These are phyloP conservation scores for Onthophagus sagittarius DNA, from an alignment of 2,888 invertebrate genomes.

Conservation along the genomic window DNA sequence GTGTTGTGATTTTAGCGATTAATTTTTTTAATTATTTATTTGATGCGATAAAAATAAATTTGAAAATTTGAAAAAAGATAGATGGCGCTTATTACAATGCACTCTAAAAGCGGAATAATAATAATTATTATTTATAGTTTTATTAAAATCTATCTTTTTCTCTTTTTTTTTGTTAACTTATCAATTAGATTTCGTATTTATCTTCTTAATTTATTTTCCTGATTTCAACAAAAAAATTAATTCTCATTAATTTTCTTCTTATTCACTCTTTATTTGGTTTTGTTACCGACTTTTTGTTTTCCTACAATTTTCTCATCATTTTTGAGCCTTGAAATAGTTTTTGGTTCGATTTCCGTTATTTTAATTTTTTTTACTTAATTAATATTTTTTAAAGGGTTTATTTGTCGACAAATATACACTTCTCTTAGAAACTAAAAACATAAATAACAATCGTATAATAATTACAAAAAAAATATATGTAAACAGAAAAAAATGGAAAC, in stretches of 20 bases:
- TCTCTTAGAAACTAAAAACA: slow-evolving; percentile 32
- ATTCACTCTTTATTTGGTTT: too few species aligned
- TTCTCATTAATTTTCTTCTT: neutral
- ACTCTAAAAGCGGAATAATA: slow-evolving; percentile 27
- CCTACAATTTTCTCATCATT: too few species aligned
- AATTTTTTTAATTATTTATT: too few species aligned
- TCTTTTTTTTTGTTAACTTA: slow-evolving; percentile 18
- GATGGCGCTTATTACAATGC: slow-evolving; percentile 2
- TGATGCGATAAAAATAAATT: neutral
- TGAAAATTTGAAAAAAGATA: too few species aligned
- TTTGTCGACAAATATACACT: neutral
- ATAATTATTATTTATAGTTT: too few species aligned
- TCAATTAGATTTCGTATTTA: slow-evolving; percentile 18
- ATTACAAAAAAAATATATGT: slow-evolving; percentile 17
- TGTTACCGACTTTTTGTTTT: too few species aligned
- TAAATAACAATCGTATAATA: slow-evolving; percentile 42
- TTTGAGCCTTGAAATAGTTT: too few species aligned
- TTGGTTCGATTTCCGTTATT: too few species aligned
- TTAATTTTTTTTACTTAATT: too few species aligned
- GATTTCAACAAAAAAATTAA: slow-evolving; percentile 18
- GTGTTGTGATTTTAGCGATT: too few species aligned
- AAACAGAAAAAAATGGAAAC: slow-evolving; percentile 22
- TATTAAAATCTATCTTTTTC: slow-evolving; percentile 28
- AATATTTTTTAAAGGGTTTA: neutral
- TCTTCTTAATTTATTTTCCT: slow-evolving; percentile 27